Evolutionary conservation across 2,888 invertebrate species (phyloP).

Genomic region (Cenopis cana): DNA sequence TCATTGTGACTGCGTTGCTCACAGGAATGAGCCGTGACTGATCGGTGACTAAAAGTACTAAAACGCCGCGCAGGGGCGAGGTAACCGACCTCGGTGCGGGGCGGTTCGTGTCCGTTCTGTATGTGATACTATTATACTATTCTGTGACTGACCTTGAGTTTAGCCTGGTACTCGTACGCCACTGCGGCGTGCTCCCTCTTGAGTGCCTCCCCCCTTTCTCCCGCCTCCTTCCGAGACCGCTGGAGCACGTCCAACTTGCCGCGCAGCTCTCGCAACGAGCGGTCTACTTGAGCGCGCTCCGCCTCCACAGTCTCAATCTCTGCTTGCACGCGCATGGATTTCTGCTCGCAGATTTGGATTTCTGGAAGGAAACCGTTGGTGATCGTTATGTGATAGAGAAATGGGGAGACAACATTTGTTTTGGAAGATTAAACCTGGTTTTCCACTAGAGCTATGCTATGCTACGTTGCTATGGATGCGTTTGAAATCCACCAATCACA

Average conservation of each 20-base stretch:
- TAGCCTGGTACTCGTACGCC: constrained; percentile 76
- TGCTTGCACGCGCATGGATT: constrained; percentile 88
- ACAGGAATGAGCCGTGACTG: no score
- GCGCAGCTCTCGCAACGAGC: constrained; percentile 85
- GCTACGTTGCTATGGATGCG: no score
- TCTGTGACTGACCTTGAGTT: constrained; percentile 4
- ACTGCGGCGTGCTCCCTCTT: constrained; percentile 64
- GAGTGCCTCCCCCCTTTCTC: constrained; percentile 84
- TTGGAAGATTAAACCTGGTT: no score
- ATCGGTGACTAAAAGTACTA: no score
- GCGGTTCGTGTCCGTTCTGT: no score
- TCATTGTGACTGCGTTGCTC: no score
- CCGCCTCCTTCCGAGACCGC: constrained; percentile 86
- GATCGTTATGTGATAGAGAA: not conserved
- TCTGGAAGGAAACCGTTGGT: constrained; percentile 57
- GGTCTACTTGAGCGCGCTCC: constrained; percentile 84
- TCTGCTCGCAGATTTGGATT: constrained; percentile 89
- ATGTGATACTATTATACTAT: no score
- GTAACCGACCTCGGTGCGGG: no score
- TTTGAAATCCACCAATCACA: no score
- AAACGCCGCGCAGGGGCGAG: no score
- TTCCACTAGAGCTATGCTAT: no score
- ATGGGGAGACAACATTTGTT: no score
- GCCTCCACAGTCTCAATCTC: constrained; percentile 85
- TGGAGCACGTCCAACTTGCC: constrained; percentile 85